Evolutionary conservation across 2,888 invertebrate species (phyloP).

Genomic region (Smittia sp.): DNA sequence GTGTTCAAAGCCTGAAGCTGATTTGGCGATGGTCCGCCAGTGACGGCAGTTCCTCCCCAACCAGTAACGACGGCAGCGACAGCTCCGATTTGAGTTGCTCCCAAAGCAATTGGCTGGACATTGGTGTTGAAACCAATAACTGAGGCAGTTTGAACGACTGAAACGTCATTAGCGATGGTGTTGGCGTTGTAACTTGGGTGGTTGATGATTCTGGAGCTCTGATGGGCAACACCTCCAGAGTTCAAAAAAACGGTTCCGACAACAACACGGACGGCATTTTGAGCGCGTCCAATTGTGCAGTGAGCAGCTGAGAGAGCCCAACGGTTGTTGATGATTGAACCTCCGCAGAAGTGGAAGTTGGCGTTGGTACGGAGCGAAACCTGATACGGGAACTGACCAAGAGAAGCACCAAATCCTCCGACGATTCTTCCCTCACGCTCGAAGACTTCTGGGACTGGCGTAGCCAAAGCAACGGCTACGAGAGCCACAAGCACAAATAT

Average conservation of each 20-base stretch:
- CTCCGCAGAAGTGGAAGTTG: conserved; percentile 45
- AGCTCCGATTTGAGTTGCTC: neutral
- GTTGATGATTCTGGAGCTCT: conserved; percentile 28
- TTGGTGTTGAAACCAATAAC: conserved; percentile 14
- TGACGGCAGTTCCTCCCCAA: conserved; percentile 11
- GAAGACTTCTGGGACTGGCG: conserved; percentile 4
- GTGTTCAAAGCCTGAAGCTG: conserved; percentile 1
- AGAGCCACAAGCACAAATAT: neutral
- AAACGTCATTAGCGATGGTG: conserved; percentile 39
- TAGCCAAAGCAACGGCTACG: neutral
- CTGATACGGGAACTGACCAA: conserved; percentile 45
- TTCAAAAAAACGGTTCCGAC: conserved; percentile 14
- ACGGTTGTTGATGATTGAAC: conserved; percentile 44
- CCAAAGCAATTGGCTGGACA: conserved; percentile 33
- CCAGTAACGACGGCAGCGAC: conserved; percentile 17
- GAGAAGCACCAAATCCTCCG: conserved; percentile 44
- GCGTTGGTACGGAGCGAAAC: conserved; percentile 44
- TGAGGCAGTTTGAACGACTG: conserved; percentile 27
- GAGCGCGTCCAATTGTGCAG: conserved; percentile 43
- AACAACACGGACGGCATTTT: conserved; percentile 35
- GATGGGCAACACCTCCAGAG: conserved; percentile 15
- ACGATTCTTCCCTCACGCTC: conserved; percentile 44
- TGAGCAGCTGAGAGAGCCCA: conserved; percentile 46
- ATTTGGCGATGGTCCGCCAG: neutral
- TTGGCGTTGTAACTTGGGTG: conserved; percentile 41